Conservation (phyloP, 1,140 invertebrate genomes). For the Pachypeltis micranthus region DNA sequence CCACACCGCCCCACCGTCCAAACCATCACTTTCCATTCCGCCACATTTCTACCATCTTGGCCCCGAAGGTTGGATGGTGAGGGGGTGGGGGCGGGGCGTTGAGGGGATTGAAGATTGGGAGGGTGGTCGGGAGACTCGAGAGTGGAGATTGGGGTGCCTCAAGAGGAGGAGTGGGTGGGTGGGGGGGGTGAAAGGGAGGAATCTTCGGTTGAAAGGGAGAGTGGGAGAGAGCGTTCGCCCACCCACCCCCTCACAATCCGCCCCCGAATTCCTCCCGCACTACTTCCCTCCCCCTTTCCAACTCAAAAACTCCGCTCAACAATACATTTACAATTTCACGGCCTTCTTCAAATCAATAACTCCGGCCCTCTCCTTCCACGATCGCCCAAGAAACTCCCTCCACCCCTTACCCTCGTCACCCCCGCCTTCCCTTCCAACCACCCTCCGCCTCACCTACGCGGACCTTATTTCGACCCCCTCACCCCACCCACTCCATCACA, state of each 20-base stretch:
- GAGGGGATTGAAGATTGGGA: no score
- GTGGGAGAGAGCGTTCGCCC: not conserved
- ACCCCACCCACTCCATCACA: no score
- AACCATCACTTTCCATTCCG: no score
- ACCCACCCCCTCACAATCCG: not conserved
- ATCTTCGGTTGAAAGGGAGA: not conserved
- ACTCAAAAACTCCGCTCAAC: conserved; percentile 3
- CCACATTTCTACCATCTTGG: no score
- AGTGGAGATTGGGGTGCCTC: no score
- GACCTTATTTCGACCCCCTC: no score
- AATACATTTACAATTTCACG: conserved; percentile 16
- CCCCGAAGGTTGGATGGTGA: no score
- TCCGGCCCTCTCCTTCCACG: not conserved
- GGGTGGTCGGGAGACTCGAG: no score
- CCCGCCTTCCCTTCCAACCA: no score
- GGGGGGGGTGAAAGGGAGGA: not conserved
- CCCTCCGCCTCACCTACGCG: no score
- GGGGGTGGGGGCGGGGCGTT: no score
- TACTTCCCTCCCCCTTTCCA: not conserved
- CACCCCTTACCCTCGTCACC: not conserved
- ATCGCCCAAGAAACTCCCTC: not conserved
- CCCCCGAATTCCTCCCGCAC: not conserved
- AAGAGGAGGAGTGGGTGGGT: conserved; percentile 8
- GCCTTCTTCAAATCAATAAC: conserved; percentile 11
- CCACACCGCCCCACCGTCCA: no score